A percentile compares a stretch with the other conserved stretches of the same genome.
Evolutionary conservation across 2,888 invertebrate species (phyloP).

Genomic region (Dioctria linearis): DNA sequence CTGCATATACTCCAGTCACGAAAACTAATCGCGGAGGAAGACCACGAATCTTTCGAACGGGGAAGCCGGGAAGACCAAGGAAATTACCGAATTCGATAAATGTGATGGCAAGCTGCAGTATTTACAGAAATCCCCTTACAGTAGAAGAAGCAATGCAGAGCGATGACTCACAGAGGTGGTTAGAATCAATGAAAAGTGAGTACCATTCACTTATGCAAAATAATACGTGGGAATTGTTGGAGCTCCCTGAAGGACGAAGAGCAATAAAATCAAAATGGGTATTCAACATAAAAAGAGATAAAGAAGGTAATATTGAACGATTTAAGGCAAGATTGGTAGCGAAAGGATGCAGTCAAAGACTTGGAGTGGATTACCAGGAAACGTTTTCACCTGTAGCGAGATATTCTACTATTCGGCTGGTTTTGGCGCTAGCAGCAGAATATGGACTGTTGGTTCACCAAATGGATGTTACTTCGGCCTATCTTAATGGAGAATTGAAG

Average conservation of each 20-base stretch:
- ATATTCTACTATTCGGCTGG: conserved; percentile 58
- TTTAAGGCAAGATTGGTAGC: conserved; percentile 59
- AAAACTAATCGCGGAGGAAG: not conserved
- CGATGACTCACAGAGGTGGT: not conserved
- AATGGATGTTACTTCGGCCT: conserved; percentile 60
- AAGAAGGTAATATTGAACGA: conserved; percentile 55
- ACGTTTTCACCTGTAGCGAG: conserved; percentile 57
- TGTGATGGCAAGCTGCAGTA: not conserved
- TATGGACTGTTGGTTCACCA: conserved; percentile 59
- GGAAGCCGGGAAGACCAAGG: not conserved
- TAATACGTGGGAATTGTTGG: conserved; percentile 50
- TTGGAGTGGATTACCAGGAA: conserved; percentile 53
- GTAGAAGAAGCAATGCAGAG: conserved; percentile 7
- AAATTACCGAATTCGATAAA: not conserved
- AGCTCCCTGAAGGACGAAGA: conserved; percentile 52
- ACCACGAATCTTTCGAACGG: not conserved
- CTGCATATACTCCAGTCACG: no score
- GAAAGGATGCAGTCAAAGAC: conserved; percentile 55
- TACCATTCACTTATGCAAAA: conserved; percentile 45
- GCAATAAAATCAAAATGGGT: conserved; percentile 57
- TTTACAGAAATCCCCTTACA: not conserved
- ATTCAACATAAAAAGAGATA: conserved; percentile 49
- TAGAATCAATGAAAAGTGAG: conserved; percentile 21
- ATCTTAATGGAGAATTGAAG: conserved; percentile 59
- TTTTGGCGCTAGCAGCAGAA: conserved; percentile 60